These are phyloP conservation scores for Leistus spinibarbis DNA, from an alignment of 2,888 invertebrate genomes.

Conservation along the genomic window DNA sequence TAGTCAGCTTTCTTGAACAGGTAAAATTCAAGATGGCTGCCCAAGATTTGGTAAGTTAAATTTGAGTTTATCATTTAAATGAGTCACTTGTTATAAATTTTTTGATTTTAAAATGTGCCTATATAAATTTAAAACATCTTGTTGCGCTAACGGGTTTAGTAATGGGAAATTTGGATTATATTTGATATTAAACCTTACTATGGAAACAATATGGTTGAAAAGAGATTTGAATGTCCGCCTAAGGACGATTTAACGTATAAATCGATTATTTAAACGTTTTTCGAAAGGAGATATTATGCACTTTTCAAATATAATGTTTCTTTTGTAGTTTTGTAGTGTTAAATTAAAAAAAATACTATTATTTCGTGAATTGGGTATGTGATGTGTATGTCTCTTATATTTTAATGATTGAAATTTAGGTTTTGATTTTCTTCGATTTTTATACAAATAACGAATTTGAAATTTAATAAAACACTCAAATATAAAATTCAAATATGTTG, in stretches of 20 bases:
- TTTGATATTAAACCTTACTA: too few species aligned
- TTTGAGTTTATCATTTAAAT: too few species aligned
- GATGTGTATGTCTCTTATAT: neutral
- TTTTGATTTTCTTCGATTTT: neutral
- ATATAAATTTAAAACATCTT: neutral
- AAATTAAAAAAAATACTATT: neutral
- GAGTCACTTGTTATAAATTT: too few species aligned
- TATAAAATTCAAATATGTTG: neutral
- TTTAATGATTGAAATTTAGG: too few species aligned
- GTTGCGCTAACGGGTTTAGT: too few species aligned
- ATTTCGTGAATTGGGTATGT: neutral
- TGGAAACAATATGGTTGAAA: neutral
- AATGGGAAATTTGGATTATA: too few species aligned
- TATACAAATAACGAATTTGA: neutral
- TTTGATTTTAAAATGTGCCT: neutral
- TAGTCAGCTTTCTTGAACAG: too few species aligned
- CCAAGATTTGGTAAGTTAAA: neutral
- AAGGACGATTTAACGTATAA: too few species aligned
- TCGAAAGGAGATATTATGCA: too few species aligned
- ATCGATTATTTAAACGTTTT: too few species aligned
- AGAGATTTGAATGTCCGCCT: too few species aligned
- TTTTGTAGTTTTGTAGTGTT: neutral
- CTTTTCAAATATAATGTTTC: too few species aligned
- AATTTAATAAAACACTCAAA: neutral
- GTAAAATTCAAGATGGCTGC: neutral